Evolutionary conservation across 1,140 invertebrate species (phyloP), one percentile per base, ranked within the genome.

Genomic region (Lepidurus packardi): DNA sequence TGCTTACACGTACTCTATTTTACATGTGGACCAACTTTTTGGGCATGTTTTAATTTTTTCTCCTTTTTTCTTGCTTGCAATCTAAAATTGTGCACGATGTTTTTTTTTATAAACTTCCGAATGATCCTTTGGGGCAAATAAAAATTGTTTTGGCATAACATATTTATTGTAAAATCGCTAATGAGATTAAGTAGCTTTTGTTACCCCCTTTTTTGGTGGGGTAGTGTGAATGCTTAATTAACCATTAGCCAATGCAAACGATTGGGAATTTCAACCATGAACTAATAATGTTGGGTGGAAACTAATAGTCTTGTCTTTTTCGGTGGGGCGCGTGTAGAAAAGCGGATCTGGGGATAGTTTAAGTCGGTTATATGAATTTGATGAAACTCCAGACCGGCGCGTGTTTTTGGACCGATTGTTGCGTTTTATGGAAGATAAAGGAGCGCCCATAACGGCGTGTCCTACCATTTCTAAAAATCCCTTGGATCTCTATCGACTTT

Each of bases 401-500:
- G 89, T 89, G 80, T 98, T 96, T 92, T 88, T 98, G 80, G 96
- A 98, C 85, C 93, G 95, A 85, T 88, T 98, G 81, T 89, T 98
- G 79, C 89, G 90, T 78, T 98, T 95, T 85, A 95, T 98, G 92
- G 96, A 98, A 85, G 94, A 97, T 83, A 87, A 93, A 81, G 91
- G 94, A 81, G 93, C 93, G 80, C 94, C 96, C 73, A 94, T 99
- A 81, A 94, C 94, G 78, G 92, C 94, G 81, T 96, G 96, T 88
- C 97, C 97, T 73, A 95, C 94, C 82, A 98, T 99, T 86, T 96
- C 93, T 86, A 98, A 98, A 89, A 95, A 97, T 88, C 95, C 96
- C 83, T 90, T 98, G 82, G 97, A 99, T 91, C 91, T 99, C 82
- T 99, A 95, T 90, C 90, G 93, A 83, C 91, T 99, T 82, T 99